Conservation (phyloP, 2,113 vertebrate genomes). For the Lanius collurio region DNA sequence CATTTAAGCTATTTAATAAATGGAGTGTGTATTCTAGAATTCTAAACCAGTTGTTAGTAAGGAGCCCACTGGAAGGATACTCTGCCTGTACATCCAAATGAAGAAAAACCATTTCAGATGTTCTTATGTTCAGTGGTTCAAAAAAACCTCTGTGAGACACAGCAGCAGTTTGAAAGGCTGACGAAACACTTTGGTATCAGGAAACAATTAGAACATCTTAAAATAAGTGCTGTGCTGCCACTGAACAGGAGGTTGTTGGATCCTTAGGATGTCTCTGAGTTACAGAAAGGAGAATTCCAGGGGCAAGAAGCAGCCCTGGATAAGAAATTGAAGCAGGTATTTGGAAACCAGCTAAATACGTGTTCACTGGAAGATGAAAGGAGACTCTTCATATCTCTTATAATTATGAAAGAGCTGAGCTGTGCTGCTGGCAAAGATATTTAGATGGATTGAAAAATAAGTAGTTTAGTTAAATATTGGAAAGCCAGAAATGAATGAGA, state of each 20-base stretch:
- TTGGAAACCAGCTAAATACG: slow-evolving; percentile 26
- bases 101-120: not conserved
- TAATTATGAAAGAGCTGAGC: slow-evolving; percentile 28
- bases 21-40: not conserved
- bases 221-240: not conserved
- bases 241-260: not conserved
- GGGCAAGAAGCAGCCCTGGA: slow-evolving; percentile 9
- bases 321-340: slow-evolving; percentile 40
- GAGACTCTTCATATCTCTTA: not conserved
- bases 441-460: slow-evolving; percentile 20
- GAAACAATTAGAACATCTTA: not conserved
- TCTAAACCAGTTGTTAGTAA: not conserved
- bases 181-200: not conserved
- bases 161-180: not conserved
- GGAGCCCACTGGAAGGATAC: not conserved
- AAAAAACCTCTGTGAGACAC: not conserved
- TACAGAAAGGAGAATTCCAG: not conserved
- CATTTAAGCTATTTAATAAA: slow-evolving; percentile 2
- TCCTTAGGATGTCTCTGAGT: not conserved
- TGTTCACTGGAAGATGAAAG: slow-evolving; percentile 28
- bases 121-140: not conserved
- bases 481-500: not conserved
- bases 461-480: slow-evolving; percentile 6
- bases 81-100: not conserved
- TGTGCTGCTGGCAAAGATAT: slow-evolving; percentile 40